Evolutionary conservation across 2,888 invertebrate genomes (phyloP).

Genomic region (Rhingia rostrata): DNA sequence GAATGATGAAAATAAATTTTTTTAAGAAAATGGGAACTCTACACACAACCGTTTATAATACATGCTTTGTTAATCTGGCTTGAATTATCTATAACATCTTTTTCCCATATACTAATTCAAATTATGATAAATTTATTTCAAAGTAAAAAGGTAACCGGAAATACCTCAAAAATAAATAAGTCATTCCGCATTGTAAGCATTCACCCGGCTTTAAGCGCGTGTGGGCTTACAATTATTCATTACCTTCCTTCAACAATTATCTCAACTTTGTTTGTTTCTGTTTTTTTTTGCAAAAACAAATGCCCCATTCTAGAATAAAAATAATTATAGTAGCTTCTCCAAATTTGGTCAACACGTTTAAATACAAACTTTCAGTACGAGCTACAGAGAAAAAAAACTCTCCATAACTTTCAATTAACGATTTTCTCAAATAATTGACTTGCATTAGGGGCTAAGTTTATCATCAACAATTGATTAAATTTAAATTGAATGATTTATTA

Average conservation of each 20-base stretch:
- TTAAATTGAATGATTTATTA: conserved; percentile 74
- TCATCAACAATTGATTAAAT: conserved; percentile 69
- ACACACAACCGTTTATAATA: too few relatives aligned
- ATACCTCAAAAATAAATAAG: conserved; percentile 44
- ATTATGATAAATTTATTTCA: too few relatives aligned
- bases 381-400: conserved; percentile 6
- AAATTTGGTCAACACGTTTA: conserved; percentile 38
- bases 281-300: conserved; percentile 10
- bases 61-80: too few relatives aligned
- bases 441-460: conserved; percentile 53
- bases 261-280: not conserved
- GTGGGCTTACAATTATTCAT: conserved; percentile 57
- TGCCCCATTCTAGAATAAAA: conserved; percentile 45
- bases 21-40: too few relatives aligned
- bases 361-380: conserved; percentile 21
- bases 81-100: not conserved
- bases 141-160: conserved; percentile 53
- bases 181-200: conserved; percentile 27
- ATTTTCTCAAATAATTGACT: conserved; percentile 56
- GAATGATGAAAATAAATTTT: too few relatives aligned
- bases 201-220: conserved; percentile 36
- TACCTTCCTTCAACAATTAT: conserved; percentile 19
- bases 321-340: conserved; percentile 41
- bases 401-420: conserved; percentile 37
- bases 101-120: too few relatives aligned